These are phyloP conservation scores for Heterohyrax brucei DNA, from an alignment of 2,797 vertebrate genomes.

Conservation along the genomic window DNA sequence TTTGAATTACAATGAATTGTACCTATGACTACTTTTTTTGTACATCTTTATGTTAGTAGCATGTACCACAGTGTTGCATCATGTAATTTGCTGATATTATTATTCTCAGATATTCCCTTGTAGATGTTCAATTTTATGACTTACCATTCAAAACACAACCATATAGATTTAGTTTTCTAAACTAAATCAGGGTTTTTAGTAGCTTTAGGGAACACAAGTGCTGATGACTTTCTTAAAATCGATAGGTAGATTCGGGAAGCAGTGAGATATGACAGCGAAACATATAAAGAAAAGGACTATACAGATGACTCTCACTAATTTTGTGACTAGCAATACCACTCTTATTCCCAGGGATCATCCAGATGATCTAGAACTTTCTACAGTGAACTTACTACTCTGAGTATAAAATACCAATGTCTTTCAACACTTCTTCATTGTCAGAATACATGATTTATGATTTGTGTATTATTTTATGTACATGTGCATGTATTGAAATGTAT, in stretches of 20 bases:
- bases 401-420: background rate
- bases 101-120: background rate
- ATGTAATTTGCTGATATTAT: background rate
- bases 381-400: background rate
- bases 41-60: background rate
- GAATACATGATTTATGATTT: background rate
- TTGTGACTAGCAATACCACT: background rate
- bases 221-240: background rate
- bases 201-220: background rate
- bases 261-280: background rate
- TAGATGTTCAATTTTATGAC: no score
- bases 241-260: background rate
- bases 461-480: background rate
- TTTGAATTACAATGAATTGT: no score
- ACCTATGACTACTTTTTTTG: background rate
- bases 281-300: background rate
- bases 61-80: background rate
- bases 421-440: background rate
- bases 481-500: background rate
- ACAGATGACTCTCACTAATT: background rate
- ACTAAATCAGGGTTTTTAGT: background rate
- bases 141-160: background rate
- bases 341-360: background rate
- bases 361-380: background rate
- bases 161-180: background rate